These are phyloP conservation scores for Lacerta agilis DNA, from an alignment of 2,797 vertebrate species.

Conservation along the genomic window DNA sequence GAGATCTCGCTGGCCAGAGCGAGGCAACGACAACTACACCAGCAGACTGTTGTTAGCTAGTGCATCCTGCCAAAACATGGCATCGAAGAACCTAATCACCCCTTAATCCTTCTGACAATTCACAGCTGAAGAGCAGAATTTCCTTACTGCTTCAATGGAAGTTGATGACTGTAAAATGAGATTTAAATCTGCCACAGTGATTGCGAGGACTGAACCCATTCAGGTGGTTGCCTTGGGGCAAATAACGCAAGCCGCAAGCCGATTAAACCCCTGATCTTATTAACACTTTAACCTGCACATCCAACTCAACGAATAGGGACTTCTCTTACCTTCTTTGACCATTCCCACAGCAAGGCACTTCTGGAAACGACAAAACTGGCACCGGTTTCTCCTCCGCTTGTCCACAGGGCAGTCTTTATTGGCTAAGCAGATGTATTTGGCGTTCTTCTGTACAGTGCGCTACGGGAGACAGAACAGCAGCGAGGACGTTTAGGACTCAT, in stretches of 20 bases:
- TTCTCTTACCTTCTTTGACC: slow-evolving; percentile 95
- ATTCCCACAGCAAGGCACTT: slow-evolving; percentile 97
- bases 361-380: slow-evolving; percentile 99
- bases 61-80: not conserved
- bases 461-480: slow-evolving; percentile 68
- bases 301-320: not conserved
- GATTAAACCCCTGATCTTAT: too few relatives aligned
- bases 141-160: not conserved
- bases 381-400: slow-evolving; percentile 95
- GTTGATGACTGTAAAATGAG: not conserved
- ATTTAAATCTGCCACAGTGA: not conserved
- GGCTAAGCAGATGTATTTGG: slow-evolving; percentile 97
- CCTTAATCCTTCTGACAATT: not conserved
- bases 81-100: not conserved
- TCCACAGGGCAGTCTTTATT: slow-evolving; percentile 98
- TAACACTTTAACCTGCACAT: not conserved
- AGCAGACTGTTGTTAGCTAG: not conserved
- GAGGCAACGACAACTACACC: not conserved
- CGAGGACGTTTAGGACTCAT: slow-evolving; percentile 29
- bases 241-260: not conserved
- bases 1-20: not conserved
- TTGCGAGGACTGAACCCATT: not conserved
- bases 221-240: not conserved
- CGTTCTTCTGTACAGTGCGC: slow-evolving; percentile 99
- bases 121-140: not conserved